Base-by-base conservation (phyloP, 1,140 invertebrate species). In the Cataglyphis hispanica region DNA sequence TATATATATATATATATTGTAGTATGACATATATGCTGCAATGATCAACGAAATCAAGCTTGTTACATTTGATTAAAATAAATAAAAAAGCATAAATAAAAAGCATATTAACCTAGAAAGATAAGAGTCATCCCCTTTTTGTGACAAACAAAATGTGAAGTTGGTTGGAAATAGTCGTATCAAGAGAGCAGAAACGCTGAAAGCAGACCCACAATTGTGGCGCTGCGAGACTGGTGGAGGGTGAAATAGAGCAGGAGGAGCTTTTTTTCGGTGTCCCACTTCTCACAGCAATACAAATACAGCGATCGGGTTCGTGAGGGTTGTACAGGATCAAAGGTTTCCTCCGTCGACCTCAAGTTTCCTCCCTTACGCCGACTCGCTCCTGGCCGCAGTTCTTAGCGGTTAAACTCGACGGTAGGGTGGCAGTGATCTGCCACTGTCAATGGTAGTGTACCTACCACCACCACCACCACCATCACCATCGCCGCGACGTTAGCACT, bases 241-340 rank as follows among this genome's bases (percentile, higher is more conserved):
- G 58, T 72, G 83, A 86, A 78, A 66, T 74, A 86, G 64, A 74
- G 27, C 76, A 53, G 64, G 43, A 69, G 46, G 46, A 64, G 78
- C 58, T 46, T 70, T 86, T 87, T 89, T 86, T 78, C 80, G 58
- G 40, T 81, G 83, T 86, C 77, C 86, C 87, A 91, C 84, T 92
- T 92, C 90, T 92, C 84, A 87, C 61, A 81, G 72, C 61, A 86
- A 91, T 84, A 88, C 85, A 92, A 92, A 92, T 90, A 90, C 70
- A 67, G 66, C 31, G 78, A 67, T 86, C 56, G 61, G 85, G 78
- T 74, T 69, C 16, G 67, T 53, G 69, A 43, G 80, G 84, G 77
- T 74, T 78, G 63, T 84, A 19, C 46, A 81, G 91, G 90, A 92
- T 92, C 91, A 92, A 92, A 92, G 91, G 87, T 87, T 87, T 89